Evolutionary conservation across 1,140 invertebrate species (phyloP), one percentile per base, ranked within the genome.

Genomic region (Homalodisca vitripennis): DNA sequence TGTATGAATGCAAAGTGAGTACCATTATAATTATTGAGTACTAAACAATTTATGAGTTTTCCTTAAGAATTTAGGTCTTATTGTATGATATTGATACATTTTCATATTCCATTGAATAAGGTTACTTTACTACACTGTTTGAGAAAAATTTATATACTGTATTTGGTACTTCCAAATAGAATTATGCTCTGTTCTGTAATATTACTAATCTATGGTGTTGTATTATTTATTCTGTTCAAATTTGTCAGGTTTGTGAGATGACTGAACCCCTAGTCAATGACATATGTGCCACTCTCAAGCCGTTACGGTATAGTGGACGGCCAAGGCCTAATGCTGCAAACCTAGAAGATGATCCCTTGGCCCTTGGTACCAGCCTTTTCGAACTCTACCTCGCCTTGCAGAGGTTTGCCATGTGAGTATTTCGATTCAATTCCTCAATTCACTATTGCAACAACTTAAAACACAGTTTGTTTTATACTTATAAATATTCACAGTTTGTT

Each of bases 321-420:
- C 22, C 13, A 24, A 27, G 22, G 22, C 32, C 26, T 22, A 57
- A 68, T 29, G 70, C 75, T 32, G 75, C 77, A 47, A 71, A 75
- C 22, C 76, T 74, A 70, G 81, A 87, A 2, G 79, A 80, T 0
- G 84, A 88, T 73, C 85, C 88, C n/a, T 74, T 91, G 30, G 81
- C 84, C 27, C 87, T 93, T 82, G 94, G 94, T 1, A 95, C 93
- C 2, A 89, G 89, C 0, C 80, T 97, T 66, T 97, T 97, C 81
- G 94, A 97, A 80, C 81, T 97, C 0, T 98, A 98, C 80, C 82
- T 97, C 62, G 86, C 89, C 13, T 80, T 98, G 20, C 93, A 97
- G 79, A 87, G 93, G 79, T 97, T 95, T 81, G 83, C 86, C 26
- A 81, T 85, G 84, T 88, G 80, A 82, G 83, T 79, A 71, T 17